Conservation (phyloP, 1,140 invertebrate genomes). For the Papilio polytes region DNA sequence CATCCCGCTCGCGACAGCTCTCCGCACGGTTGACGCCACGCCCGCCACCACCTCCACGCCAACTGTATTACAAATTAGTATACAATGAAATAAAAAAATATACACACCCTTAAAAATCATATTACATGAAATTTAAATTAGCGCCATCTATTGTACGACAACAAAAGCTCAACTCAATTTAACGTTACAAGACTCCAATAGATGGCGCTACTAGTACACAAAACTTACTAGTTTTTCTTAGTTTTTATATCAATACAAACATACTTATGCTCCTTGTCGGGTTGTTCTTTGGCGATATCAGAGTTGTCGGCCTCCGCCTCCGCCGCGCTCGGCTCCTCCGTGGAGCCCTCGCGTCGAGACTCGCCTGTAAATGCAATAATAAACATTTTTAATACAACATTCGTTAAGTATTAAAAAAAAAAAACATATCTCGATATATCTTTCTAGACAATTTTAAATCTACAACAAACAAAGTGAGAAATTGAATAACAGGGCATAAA, state of each 20-base stretch:
- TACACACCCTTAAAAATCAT: not conserved
- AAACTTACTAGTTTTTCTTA: not conserved
- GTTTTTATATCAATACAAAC: constrained; percentile 37
- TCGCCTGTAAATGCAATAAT: constrained; percentile 58
- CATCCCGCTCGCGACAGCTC: constrained; percentile 77
- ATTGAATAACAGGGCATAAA: too few species aligned
- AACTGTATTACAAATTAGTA: constrained; percentile 46
- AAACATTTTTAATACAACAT: not conserved
- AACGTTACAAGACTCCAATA: constrained; percentile 9
- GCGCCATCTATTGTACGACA: constrained; percentile 31
- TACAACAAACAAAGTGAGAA: too few species aligned
- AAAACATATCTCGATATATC: too few species aligned
- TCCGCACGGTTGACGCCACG: constrained; percentile 80
- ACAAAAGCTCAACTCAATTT: constrained; percentile 36
- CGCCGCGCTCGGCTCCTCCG: constrained; percentile 67
- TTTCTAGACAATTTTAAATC: too few species aligned
- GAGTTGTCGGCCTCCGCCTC: constrained; percentile 65
- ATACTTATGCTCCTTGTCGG: constrained; percentile 71
- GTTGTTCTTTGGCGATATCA: constrained; percentile 62
- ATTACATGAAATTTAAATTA: not conserved
- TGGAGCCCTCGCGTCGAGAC: constrained; percentile 70
- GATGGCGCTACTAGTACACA: constrained; percentile 42
- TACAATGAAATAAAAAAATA: not conserved
- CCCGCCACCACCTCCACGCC: constrained; percentile 54
- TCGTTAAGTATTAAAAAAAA: not conserved